Conservation (phyloP, 2,888 invertebrate species). For the Odontocolon sp. region DNA sequence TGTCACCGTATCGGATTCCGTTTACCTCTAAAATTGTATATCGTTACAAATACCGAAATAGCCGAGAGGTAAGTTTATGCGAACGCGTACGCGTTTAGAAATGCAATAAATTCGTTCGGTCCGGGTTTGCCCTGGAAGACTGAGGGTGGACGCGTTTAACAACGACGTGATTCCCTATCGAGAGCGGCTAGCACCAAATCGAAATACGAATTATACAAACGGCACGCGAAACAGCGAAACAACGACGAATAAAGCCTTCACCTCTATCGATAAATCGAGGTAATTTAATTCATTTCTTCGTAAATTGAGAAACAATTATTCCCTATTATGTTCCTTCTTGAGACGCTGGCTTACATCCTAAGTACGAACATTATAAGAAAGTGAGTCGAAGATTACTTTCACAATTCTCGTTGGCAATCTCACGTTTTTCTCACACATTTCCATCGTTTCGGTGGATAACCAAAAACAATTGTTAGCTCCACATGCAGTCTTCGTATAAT, state of each 20-base stretch:
- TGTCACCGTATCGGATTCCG: constrained; percentile 31
- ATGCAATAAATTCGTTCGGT: constrained; percentile 47
- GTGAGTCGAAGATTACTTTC: neutral
- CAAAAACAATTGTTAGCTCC: constrained; percentile 27
- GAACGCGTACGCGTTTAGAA: constrained; percentile 14
- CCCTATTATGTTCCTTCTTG: neutral
- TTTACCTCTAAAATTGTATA: constrained; percentile 25
- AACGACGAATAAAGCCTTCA: constrained; percentile 17
- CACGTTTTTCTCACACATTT: constrained; percentile 14
- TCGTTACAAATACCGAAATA: constrained; percentile 50
- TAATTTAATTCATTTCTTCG: neutral
- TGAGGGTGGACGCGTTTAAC: constrained; percentile 33
- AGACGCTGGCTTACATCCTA: constrained; percentile 19
- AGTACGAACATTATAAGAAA: constrained; percentile 3
- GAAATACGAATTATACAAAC: constrained; percentile 27
- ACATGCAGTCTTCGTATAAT: constrained; percentile 39
- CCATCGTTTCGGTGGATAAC: constrained; percentile 22
- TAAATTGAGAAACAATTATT: neutral
- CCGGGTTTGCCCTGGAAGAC: constrained; percentile 58
- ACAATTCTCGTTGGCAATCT: constrained; percentile 17
- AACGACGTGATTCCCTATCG: constrained; percentile 19
- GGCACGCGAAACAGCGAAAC: constrained; percentile 29
- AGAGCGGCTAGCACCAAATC: constrained; percentile 41
- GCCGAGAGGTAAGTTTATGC: constrained; percentile 44
- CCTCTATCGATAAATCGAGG: constrained; percentile 1